Conservation (phyloP, 2,113 vertebrate species). For the Cryptomyrus ogoouensis region DNA sequence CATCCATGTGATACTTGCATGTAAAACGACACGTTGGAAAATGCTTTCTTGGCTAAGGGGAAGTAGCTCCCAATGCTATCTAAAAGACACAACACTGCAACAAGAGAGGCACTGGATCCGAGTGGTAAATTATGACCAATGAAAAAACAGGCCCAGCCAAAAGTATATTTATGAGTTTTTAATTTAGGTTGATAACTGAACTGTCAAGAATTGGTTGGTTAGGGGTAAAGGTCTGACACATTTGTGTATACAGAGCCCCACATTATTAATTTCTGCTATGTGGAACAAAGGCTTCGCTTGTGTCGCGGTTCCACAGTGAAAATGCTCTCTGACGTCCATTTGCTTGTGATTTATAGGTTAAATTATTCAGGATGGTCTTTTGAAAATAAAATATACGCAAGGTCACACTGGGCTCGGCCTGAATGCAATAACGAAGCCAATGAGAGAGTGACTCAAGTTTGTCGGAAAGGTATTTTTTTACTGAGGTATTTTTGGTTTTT, state of each 20-base stretch:
- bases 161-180: neutral
- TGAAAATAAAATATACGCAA: neutral
- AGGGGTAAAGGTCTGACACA: neutral
- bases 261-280: neutral
- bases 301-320: neutral
- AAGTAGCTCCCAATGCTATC: neutral
- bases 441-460: neutral
- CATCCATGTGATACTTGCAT: neutral
- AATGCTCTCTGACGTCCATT: neutral
- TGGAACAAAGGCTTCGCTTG: neutral
- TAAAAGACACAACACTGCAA: neutral
- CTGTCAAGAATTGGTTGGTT: neutral
- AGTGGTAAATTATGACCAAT: neutral
- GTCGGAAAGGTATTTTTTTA: neutral
- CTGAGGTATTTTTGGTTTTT: neutral
- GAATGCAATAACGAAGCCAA: neutral
- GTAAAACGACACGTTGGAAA: neutral
- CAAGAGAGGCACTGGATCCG: neutral
- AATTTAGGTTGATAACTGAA: neutral
- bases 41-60: neutral
- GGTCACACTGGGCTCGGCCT: neutral
- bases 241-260: neutral
- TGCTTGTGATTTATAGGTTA: neutral
- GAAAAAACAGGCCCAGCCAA: neutral
- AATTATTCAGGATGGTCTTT: conserved; percentile 8